A percentile compares a stretch with the other conserved stretches of the same genome.
phyloP scores from a whole-genome alignment of 1,140 invertebrate species.

The Maconellicoccus hirsutus region DNA sequence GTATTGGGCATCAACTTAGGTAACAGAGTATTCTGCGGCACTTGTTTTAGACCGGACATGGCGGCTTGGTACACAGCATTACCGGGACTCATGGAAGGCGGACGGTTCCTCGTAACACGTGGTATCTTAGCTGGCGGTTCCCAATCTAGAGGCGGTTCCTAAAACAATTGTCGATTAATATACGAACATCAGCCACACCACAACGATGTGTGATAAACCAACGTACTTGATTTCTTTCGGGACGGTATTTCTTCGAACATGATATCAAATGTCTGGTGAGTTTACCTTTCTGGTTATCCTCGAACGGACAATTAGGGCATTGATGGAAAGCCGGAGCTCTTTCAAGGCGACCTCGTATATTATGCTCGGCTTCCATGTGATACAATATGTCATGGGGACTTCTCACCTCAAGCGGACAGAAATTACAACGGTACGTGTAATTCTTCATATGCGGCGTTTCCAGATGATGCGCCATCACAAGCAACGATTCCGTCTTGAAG shows the following conservation, averaged over 20 bases:
- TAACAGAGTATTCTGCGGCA: conserved; percentile 41
- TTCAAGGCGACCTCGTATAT: conserved; percentile 66
- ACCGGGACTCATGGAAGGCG: conserved; percentile 32
- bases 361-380: conserved; percentile 85
- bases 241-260: conserved; percentile 81
- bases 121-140: conserved; percentile 87
- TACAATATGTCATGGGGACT: conserved; percentile 77
- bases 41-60: conserved; percentile 35
- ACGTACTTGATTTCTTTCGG: conserved; percentile 53
- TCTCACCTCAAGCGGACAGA: conserved; percentile 68
- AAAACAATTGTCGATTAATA: too few relatives aligned
- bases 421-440: conserved; percentile 69
- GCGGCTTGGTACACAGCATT: conserved; percentile 32
- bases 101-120: conserved; percentile 47
- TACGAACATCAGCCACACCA: neutral
- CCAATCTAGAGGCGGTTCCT: conserved; percentile 75
- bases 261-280: conserved; percentile 75
- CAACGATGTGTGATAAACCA: too few relatives aligned
- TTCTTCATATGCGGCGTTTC: conserved; percentile 86
- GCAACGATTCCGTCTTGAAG: conserved; percentile 80
- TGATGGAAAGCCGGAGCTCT: conserved; percentile 77
- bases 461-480: conserved; percentile 79
- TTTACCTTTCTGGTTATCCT: conserved; percentile 90
- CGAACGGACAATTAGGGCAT: conserved; percentile 87
- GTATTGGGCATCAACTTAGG: conserved; percentile 37